A percentile compares a stretch with the other conserved stretches of the same genome.
These are phyloP conservation scores for Drosophila equinoxialis DNA, from an alignment of 1,140 invertebrate genomes.

Conservation along the genomic window DNA sequence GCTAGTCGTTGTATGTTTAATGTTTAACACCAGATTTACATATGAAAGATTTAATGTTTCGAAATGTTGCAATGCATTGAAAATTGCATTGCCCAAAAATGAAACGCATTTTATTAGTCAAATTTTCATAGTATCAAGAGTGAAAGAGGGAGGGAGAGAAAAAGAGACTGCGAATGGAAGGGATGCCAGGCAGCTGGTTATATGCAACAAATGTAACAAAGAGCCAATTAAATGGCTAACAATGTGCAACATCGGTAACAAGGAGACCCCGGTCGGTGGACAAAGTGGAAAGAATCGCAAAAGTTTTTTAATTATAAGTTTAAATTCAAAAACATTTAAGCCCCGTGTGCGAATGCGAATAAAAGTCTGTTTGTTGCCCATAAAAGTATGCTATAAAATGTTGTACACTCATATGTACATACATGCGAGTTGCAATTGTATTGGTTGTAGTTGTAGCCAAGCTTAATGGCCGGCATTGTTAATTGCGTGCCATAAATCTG, in stretches of 20 bases:
- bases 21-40: slow-evolving; percentile 80
- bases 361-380: slow-evolving; percentile 75
- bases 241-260: slow-evolving; percentile 46
- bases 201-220: slow-evolving; percentile 68
- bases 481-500: slow-evolving; percentile 78
- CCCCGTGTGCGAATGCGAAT: slow-evolving; percentile 60
- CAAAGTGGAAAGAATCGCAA: slow-evolving; percentile 32
- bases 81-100: slow-evolving; percentile 47
- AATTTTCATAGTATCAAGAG: neutral
- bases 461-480: slow-evolving; percentile 75
- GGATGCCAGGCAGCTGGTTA: neutral
- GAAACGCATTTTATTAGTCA: neutral
- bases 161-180: slow-evolving; percentile 18
- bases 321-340: slow-evolving; percentile 82
- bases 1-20: slow-evolving; percentile 71
- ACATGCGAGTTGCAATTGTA: slow-evolving; percentile 40
- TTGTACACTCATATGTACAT: slow-evolving; percentile 28
- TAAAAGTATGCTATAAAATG: slow-evolving; percentile 76
- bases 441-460: slow-evolving; percentile 43
- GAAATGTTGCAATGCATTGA: slow-evolving; percentile 60
- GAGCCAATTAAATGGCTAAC: slow-evolving; percentile 79
- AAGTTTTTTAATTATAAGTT: slow-evolving; percentile 81
- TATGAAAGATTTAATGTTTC: slow-evolving; percentile 72
- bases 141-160: no score
- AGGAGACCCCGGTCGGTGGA: neutral